Evolutionary conservation across 2,113 vertebrate genomes (phyloP).

Genomic region (Thermophis baileyi): DNA sequence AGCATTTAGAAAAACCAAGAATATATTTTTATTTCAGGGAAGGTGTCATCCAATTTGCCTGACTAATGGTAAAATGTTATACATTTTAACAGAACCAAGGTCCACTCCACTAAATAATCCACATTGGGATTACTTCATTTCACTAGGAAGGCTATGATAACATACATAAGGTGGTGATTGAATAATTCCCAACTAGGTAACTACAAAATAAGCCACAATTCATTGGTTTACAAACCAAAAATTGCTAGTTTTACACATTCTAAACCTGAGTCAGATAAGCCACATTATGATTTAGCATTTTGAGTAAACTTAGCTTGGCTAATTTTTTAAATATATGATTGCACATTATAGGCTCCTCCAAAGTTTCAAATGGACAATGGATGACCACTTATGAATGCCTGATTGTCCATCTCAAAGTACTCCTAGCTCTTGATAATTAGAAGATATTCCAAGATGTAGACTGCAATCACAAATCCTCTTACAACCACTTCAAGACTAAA

Average conservation of each 20-base stretch:
- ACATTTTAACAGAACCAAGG: background rate
- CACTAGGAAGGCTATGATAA: background rate
- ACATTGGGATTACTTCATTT: background rate
- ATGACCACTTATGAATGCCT: background rate
- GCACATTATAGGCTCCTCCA: background rate
- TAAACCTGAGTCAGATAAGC: background rate
- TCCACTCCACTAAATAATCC: background rate
- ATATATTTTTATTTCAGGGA: background rate
- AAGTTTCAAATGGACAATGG: background rate
- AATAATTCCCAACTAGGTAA: background rate
- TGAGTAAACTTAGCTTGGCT: background rate
- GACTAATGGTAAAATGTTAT: background rate
- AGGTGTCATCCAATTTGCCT: background rate
- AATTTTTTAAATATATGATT: background rate
- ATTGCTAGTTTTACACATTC: background rate
- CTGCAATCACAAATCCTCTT: conserved; percentile 23
- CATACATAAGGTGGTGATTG: background rate
- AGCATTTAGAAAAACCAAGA: background rate
- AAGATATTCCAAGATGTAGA: background rate
- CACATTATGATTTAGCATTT: background rate
- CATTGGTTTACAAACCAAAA: background rate
- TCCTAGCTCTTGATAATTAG: conserved; percentile 18
- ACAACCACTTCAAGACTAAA: conserved; percentile 12
- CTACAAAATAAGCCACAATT: background rate
- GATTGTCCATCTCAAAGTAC: background rate